Evolutionary conservation across 2,113 vertebrate species (phyloP), one percentile per base, ranked within the genome.

Genomic region (Hippoglossus stenolepis): DNA sequence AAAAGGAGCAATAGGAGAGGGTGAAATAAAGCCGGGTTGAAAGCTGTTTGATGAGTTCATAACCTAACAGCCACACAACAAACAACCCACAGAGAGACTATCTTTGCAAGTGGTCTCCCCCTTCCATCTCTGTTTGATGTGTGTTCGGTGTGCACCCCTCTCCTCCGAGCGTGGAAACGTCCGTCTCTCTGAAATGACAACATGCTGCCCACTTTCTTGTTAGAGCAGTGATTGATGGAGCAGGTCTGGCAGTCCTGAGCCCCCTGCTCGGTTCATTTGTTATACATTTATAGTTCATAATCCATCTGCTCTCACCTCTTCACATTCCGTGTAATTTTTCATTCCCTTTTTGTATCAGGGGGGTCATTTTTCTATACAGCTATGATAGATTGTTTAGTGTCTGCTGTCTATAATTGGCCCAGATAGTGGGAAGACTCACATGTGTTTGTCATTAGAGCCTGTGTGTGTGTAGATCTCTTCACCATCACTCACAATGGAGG

Each of bases 281-380:
- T 88, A 82, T 53, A 90, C 81, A 86, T 85, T 90, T 85, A 89
- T 88, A 90, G 86, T 89, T 91, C 89, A 87, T 89, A 84, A 91
- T 93, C 90, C 91, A 91, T 93, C 92, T 92, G 89, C 85, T 87
- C 79, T 66, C 87, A 88, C 82, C 85, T 85, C 83, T 28, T 73
- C 87, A 74, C 78, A 24, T 79, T 85, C 45, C n/a, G 3, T 28
- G 28, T 69, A 17, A 83, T 89, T 90, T 89, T 73, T 93, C 89
- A 88, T 81, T 38, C 65, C 72, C 62, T 72, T 81, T 86, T 86
- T 89, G 85, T 89, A 78, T 84, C 74, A 62, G 70, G 63, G 63
- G 64, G 79, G 74, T 77, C 76, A 65, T 88, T 87, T 78, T 65
- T 92, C 74, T 69, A 28, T 54, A 12, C 0, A 47, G 35, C 62